Percentiles rank a stretch among this genome's conserved stretches.
Evolutionary conservation across 1,140 invertebrate species (phyloP).

Genomic region (Gyrodactylus bullatarudis): DNA sequence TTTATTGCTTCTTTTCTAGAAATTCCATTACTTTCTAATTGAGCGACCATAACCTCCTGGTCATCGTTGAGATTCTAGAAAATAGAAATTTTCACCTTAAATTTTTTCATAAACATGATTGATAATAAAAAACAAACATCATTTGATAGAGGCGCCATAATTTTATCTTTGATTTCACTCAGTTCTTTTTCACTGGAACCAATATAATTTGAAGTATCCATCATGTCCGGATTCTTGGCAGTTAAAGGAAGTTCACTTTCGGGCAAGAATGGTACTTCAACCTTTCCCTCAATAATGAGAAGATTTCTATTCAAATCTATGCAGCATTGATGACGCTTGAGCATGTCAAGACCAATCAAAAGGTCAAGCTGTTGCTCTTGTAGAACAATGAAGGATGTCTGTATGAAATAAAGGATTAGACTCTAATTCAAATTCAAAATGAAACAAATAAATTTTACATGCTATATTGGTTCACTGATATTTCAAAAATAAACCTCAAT

Average conservation of each 20-base stretch:
- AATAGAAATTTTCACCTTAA: background rate
- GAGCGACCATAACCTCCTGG: background rate
- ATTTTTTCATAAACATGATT: background rate
- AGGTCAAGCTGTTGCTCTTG: conserved; percentile 94
- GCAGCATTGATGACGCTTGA: conserved; percentile 60
- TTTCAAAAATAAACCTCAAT: too few species aligned
- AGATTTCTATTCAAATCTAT: conserved; percentile 65
- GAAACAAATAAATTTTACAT: too few species aligned
- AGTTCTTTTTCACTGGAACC: background rate
- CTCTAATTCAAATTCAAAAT: background rate
- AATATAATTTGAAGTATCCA: too few species aligned
- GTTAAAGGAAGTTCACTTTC: conserved; percentile 41
- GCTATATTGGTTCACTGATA: too few species aligned
- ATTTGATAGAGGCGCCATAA: background rate
- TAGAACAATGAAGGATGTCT: conserved; percentile 80
- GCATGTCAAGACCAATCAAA: conserved; percentile 76
- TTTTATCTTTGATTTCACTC: background rate
- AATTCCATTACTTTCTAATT: background rate
- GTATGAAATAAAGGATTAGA: conserved; percentile 45
- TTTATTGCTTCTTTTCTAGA: background rate
- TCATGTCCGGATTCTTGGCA: conserved; percentile 10
- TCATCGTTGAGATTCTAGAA: background rate
- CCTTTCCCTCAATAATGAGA: conserved; percentile 58
- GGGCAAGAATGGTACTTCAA: conserved; percentile 49
- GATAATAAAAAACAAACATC: background rate